Base-by-base conservation (phyloP, 1,140 invertebrate species). In the Notospermus geniculatus region DNA sequence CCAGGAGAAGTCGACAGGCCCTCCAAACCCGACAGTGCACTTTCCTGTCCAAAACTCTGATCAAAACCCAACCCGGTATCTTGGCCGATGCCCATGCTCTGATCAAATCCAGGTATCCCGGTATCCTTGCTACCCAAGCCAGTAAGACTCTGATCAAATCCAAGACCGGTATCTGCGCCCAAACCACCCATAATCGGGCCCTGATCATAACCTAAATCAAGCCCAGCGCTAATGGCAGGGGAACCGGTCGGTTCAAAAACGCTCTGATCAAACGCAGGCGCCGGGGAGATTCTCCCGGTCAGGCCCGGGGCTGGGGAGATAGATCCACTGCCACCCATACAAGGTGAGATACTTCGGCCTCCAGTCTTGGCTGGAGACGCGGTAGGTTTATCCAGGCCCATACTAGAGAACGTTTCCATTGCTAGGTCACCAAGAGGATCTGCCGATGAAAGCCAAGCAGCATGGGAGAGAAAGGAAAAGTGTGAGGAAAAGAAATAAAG, bases 401-500 rank as follows among this genome's bases (percentile, higher is more conserved):
- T 22, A 22, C 54, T 56, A 30, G 30, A 32, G 54, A 27, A 36
- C 13, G 30, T 19, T 19, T 27, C 23, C 23, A 29, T 30, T 29
- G 19, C 59, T n/a, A 55, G 53, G 32, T 27, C 36, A 61, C 45
- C 53, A 15, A 55, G 41, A 45, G 39, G 59, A 43, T 39, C 52
- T 17, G 25, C 59, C 52, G 54, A 29, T 28, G 50, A 46, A n/a
- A 50, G 30, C 19, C 22, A 45, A 52, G 46, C 41, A 32, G 56
- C 53, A 61, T 36, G 56, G 27, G 32, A 64, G 30, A 64, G 57
- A 64, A 28, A 64, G 46, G 54, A 25, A 56, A 4, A 28, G 22
- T 2, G 52, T 2, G 2, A 32, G 30, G 32, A 28, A 60, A 29
- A 5, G 53, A 57, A 19, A 29, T 4, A 54, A 28, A 1, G 54